Evolutionary conservation across 2,113 vertebrate genomes (phyloP).

Genomic region (Eudyptes chrysolophus): DNA sequence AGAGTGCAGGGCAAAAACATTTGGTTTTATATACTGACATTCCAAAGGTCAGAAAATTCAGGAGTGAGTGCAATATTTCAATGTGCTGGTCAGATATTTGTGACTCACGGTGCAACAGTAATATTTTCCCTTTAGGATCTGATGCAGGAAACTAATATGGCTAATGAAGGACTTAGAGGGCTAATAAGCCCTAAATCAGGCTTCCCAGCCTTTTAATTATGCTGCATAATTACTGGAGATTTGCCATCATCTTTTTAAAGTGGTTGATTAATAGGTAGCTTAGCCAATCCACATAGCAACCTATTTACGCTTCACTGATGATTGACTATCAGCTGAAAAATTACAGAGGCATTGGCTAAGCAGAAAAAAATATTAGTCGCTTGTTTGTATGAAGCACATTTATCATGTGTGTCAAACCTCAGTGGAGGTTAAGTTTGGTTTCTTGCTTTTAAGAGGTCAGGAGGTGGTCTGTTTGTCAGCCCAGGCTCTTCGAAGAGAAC

Average conservation of each 20-base stretch:
- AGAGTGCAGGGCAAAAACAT: neutral
- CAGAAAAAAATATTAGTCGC: neutral
- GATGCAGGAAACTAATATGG: conserved; percentile 3
- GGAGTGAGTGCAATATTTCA: neutral
- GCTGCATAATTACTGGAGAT: neutral
- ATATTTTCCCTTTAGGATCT: neutral
- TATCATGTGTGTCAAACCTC: neutral
- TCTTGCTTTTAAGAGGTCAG: neutral
- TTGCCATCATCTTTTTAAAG: conserved; percentile 20
- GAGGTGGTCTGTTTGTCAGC: too few relatives aligned
- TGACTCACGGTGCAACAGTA: neutral
- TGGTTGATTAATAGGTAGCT: neutral
- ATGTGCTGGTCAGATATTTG: neutral
- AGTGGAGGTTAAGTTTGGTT: neutral
- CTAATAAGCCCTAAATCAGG: conserved; percentile 19
- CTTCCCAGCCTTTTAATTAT: conserved; percentile 20
- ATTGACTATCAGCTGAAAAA: neutral
- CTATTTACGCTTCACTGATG: neutral
- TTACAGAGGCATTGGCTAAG: neutral
- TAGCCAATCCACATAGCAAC: neutral
- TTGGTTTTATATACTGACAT: neutral
- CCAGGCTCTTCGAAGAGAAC: neutral
- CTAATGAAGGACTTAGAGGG: conserved; percentile 34
- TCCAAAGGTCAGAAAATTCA: neutral
- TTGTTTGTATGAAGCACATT: neutral